Conservation (phyloP, 2,113 vertebrate species). For the Ochotona princeps region DNA sequence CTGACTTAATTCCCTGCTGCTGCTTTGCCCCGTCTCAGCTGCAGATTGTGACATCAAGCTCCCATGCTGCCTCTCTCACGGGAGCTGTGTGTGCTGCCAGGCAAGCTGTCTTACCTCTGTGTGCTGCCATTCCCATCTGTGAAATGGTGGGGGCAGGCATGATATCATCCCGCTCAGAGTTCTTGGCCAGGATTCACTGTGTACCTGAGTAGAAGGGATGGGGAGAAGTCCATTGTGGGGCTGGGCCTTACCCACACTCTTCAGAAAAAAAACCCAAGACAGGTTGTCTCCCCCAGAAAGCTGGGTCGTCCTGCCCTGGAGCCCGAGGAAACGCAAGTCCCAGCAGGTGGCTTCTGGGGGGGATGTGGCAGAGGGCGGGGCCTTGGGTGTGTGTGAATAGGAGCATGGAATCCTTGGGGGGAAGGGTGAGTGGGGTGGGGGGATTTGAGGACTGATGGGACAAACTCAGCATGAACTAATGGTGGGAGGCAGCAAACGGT, state of each 20-base stretch:
- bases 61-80: background rate
- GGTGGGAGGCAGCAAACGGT: background rate
- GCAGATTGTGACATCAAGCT: background rate
- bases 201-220: background rate
- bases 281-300: background rate
- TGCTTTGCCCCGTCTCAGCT: background rate
- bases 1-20: background rate
- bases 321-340: fast-evolving
- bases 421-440: too few species aligned
- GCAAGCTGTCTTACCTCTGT: background rate
- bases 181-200: background rate
- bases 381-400: too few species aligned
- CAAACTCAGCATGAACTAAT: background rate
- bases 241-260: background rate
- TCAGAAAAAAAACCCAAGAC: background rate
- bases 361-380: background rate
- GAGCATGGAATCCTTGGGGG: too few species aligned
- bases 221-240: background rate
- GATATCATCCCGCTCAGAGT: background rate
- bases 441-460: background rate
- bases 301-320: fast-evolving
- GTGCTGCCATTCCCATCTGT: background rate
- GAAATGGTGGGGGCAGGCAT: background rate
- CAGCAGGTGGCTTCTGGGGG: background rate
- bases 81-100: background rate